Evolutionary conservation across 2,113 vertebrate genomes (phyloP).

Genomic region (Oreochromis tanganicae): DNA sequence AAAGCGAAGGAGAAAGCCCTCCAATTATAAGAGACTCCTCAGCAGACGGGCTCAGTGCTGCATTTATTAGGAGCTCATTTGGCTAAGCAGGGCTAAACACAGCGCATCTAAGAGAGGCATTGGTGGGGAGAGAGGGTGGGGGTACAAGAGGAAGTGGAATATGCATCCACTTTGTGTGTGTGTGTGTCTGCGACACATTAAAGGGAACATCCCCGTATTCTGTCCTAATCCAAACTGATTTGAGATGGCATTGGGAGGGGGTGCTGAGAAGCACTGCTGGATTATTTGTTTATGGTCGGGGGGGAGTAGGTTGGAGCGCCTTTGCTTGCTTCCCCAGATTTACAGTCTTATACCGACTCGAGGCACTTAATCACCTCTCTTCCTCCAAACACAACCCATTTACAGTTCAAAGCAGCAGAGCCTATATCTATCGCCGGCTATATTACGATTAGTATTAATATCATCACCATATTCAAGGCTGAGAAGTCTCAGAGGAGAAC

Average conservation of each 20-base stretch:
- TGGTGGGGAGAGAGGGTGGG: neutral
- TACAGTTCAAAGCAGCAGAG: conserved; percentile 73
- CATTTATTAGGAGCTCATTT: conserved; percentile 72
- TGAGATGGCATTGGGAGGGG: conserved; percentile 56
- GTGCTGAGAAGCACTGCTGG: conserved; percentile 53
- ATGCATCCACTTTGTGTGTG: conserved; percentile 33
- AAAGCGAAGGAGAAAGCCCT: conserved; percentile 61
- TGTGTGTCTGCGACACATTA: conserved; percentile 60
- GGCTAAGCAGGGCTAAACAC: conserved; percentile 71
- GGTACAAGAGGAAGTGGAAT: conserved; percentile 1
- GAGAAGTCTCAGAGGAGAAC: conserved; percentile 61
- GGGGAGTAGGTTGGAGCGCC: conserved; percentile 30
- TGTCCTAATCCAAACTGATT: conserved; percentile 76
- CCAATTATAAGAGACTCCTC: conserved; percentile 60
- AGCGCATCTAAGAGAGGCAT: conserved; percentile 9
- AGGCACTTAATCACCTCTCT: conserved; percentile 60
- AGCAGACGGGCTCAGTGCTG: conserved; percentile 57
- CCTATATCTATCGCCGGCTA: conserved; percentile 60
- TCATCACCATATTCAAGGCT: conserved; percentile 61
- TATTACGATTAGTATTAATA: conserved; percentile 76
- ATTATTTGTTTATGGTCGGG: conserved; percentile 75
- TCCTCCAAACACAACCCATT: conserved; percentile 66
- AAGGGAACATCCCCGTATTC: conserved; percentile 69
- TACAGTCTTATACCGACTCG: conserved; percentile 63
- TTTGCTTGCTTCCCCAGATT: conserved; percentile 69